A percentile compares a stretch with the other conserved stretches of the same genome.
Conservation (phyloP, 2,888 invertebrate genomes). For the Mycogona germanica region DNA sequence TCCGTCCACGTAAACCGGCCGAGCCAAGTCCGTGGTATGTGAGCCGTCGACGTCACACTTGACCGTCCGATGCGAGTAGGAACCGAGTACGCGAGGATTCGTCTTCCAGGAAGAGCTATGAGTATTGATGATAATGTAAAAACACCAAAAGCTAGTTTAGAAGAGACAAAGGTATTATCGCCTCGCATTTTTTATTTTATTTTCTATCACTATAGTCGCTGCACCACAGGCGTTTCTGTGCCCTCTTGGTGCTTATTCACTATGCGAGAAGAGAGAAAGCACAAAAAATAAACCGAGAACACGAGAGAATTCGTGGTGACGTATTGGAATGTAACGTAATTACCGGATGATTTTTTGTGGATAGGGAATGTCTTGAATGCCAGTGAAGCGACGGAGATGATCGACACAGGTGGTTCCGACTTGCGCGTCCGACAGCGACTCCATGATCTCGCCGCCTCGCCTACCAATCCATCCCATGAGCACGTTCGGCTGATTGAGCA, state of each 20-base stretch:
- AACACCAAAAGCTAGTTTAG: no score
- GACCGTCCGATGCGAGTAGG: slow-evolving; percentile 51
- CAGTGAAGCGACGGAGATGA: slow-evolving; percentile 43
- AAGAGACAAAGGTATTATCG: no score
- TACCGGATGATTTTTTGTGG: neutral
- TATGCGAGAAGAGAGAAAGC: neutral
- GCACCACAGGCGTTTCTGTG: no score
- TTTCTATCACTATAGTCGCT: no score
- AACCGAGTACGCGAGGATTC: slow-evolving; percentile 55
- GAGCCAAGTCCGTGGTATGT: slow-evolving; percentile 42
- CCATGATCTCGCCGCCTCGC: slow-evolving; percentile 46
- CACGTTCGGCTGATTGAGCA: slow-evolving; percentile 48
- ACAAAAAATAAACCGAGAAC: neutral
- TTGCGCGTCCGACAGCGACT: slow-evolving; percentile 43
- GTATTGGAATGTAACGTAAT: neutral
- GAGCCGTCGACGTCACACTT: slow-evolving; percentile 40
- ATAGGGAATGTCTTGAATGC: neutral
- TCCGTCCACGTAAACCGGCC: slow-evolving; percentile 40
- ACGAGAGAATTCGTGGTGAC: neutral
- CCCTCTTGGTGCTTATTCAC: neutral
- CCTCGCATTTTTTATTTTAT: no score
- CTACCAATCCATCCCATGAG: slow-evolving; percentile 59
- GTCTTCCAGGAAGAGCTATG: slow-evolving; percentile 55
- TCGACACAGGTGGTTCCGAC: slow-evolving; percentile 41
- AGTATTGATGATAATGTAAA: slow-evolving; percentile 11